Evolutionary conservation across 1,140 invertebrate genomes (phyloP).

Genomic region (Macrobrachium rosenbergii): DNA sequence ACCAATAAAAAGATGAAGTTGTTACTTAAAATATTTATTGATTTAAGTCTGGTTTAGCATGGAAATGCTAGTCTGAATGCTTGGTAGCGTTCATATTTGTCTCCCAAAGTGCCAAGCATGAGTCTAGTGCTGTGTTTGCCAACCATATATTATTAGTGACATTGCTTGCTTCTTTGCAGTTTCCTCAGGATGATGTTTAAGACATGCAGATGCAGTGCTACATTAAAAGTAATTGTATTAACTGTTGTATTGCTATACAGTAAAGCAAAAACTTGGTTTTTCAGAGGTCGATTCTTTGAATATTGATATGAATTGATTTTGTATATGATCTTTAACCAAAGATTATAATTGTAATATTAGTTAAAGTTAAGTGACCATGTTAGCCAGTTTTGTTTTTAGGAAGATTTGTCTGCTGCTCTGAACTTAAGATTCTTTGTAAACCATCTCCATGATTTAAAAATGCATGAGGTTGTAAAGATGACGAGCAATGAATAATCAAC

Average conservation of each 20-base stretch:
- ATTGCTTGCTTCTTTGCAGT: conserved; percentile 37
- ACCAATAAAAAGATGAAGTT: conserved; percentile 43
- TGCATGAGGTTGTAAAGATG: conserved; percentile 11
- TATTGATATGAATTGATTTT: too few relatives aligned
- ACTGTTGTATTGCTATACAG: neutral
- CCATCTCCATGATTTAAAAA: neutral
- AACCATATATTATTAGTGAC: neutral
- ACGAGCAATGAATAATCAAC: neutral
- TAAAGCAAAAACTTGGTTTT: neutral
- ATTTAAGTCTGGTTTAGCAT: conserved; percentile 16
- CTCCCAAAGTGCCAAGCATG: conserved; percentile 55
- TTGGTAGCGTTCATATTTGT: conserved; percentile 44
- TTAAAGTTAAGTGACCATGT: too few relatives aligned
- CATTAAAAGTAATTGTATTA: neutral
- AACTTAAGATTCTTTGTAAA: too few relatives aligned
- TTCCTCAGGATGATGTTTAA: conserved; percentile 33
- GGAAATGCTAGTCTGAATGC: conserved; percentile 45
- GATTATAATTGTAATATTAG: too few relatives aligned
- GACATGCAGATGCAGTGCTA: conserved; percentile 27
- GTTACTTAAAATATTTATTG: conserved; percentile 28
- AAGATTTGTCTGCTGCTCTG: too few relatives aligned
- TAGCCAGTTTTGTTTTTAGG: too few relatives aligned
- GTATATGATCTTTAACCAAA: too few relatives aligned
- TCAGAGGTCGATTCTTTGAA: too few relatives aligned
- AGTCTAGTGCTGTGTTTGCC: conserved; percentile 22